Evolutionary conservation across 2,113 vertebrate species (phyloP), one percentile per base, ranked within the genome.

Genomic region (Blennius ocellaris): DNA sequence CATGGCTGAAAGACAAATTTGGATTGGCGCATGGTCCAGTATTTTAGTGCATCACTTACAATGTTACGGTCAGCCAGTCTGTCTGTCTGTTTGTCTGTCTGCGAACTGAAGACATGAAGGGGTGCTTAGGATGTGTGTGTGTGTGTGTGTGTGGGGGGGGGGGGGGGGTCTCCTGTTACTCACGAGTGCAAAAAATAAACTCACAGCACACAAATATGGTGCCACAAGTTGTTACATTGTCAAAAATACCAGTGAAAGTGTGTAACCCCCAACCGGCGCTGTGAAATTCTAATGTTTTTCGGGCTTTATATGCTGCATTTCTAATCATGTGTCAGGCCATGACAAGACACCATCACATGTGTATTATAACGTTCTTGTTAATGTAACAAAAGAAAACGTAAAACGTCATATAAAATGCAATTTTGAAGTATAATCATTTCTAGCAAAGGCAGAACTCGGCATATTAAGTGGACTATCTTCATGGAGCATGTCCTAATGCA

Each of bases 1-100:
- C 83, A 69, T 88, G 86, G 84, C 86, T 84, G 81, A 66, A 50
- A 69, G 86, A 90, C 85, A 73, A 64, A 88, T 91, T 91, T 90
- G 89, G 90, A 92, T 72, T 21, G 65, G 86, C 75, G 39, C 87
- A 83, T 73, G 81, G 64, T 86, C 68, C 69, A 82, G 84, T 86
- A 85, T 90, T 85, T 85, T 69, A 73, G 69, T 83, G 65, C 83
- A 88, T 89, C 78, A 17, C 77, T 90, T 89, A 83, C 83, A 82
- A 66, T 79, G 84, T 87, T 87, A 77, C 43, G 66, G 86, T 86
- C 87, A 62, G 87, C 59, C 87, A 66, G 89, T 83, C 88, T 78
- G 87, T 78, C 85, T 82, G 83, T 76, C 63, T 74, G 83, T 76
- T 60, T 74, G 68, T 52, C 45, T 57, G 73, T 81, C 38, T 80